A percentile compares a stretch with the other conserved stretches of the same genome.
Evolutionary conservation across 2,113 vertebrate genomes (phyloP).

Genomic region (Odobenus rosmarus): DNA sequence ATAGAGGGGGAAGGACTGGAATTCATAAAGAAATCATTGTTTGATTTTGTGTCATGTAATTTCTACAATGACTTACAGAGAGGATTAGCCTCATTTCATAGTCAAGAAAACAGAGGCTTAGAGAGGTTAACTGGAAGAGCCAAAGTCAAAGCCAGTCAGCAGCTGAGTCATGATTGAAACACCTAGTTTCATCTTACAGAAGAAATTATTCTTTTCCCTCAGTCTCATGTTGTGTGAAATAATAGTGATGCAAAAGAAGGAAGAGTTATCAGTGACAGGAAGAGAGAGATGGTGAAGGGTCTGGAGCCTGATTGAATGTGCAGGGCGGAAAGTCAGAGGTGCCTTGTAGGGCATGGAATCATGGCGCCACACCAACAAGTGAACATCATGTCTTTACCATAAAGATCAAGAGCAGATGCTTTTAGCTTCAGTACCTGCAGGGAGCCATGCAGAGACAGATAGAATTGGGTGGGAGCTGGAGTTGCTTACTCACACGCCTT

Average conservation of each 20-base stretch:
- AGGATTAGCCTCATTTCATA: not conserved
- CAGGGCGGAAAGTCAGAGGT: not conserved
- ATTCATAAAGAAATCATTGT: not conserved
- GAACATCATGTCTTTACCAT: not conserved
- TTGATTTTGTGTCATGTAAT: conserved; percentile 2
- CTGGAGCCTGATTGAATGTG: not conserved
- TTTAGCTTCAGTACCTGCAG: not conserved
- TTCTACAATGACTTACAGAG: not conserved
- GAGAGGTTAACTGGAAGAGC: not conserved
- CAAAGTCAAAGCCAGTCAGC: not conserved
- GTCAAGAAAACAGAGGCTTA: not conserved
- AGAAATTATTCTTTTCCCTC: not conserved
- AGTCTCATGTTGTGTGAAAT: not conserved
- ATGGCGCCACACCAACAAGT: fast-evolving
- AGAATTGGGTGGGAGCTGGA: not conserved
- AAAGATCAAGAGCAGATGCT: not conserved
- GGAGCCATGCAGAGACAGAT: not conserved
- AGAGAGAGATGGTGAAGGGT: not conserved
- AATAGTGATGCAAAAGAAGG: not conserved
- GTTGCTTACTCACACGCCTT: not conserved
- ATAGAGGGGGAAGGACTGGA: not conserved
- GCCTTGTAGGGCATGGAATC: not conserved
- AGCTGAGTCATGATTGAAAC: not conserved
- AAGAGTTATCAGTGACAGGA: not conserved
- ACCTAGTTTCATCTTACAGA: not conserved